These are phyloP conservation scores for Stenotaenia linearis DNA, from an alignment of 2,888 invertebrate species.

Conservation along the genomic window DNA sequence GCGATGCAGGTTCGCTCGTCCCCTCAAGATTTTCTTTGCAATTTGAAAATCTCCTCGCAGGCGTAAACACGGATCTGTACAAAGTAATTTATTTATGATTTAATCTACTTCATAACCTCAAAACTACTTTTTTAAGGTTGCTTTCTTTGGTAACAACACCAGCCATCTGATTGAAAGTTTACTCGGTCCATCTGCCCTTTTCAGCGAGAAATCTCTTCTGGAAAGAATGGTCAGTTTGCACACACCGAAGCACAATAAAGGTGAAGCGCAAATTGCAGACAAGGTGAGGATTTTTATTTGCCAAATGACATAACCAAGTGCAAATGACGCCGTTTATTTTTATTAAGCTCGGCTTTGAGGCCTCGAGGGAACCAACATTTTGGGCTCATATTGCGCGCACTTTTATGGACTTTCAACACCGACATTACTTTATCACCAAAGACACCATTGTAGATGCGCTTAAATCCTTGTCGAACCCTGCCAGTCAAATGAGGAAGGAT, in stretches of 20 bases:
- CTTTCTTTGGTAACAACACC: background rate
- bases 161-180: background rate
- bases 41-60: background rate
- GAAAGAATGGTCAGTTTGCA: background rate
- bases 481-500: background rate
- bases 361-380: background rate
- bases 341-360: background rate
- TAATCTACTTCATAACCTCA: background rate
- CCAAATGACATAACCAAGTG: background rate
- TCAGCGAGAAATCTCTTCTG: background rate
- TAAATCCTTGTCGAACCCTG: background rate
- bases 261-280: background rate
- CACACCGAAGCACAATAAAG: background rate
- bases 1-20: background rate
- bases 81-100: background rate
- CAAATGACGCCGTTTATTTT: background rate
- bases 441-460: background rate
- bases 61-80: background rate
- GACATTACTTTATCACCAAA: background rate
- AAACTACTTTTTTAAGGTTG: background rate
- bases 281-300: background rate
- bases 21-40: background rate
- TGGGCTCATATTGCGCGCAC: background rate
- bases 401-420: background rate
- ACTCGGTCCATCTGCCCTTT: background rate